A percentile compares a stretch with the other conserved stretches of the same genome.
Conservation (phyloP, 1,140 invertebrate genomes). For the Penaeus chinensis region DNA sequence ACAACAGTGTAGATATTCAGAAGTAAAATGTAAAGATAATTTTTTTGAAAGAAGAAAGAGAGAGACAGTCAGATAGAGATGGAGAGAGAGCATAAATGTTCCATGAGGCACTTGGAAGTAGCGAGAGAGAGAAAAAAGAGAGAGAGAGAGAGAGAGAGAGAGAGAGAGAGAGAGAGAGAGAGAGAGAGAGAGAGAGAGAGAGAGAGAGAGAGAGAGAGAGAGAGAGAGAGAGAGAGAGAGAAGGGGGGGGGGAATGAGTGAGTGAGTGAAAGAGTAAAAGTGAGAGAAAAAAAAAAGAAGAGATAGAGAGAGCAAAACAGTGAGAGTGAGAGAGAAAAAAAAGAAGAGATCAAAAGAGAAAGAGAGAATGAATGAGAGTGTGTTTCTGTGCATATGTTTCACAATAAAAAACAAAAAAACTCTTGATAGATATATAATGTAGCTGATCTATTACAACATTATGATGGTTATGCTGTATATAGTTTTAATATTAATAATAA, state of each 20-base stretch:
- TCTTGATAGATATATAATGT: too few species aligned
- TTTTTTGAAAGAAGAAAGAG: too few species aligned
- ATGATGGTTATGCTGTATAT: too few species aligned
- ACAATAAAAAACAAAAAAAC: too few species aligned
- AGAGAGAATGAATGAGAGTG: constrained; percentile 29
- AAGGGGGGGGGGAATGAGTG: too few species aligned
- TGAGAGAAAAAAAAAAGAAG: not conserved
- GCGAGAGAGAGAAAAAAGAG: not conserved
- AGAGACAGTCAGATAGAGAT: not conserved
- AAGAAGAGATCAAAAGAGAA: constrained; percentile 33
- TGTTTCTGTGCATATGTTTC: too few species aligned
- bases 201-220: not conserved
- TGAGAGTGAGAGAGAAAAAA: not conserved
- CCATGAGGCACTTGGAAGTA: constrained; percentile 3
- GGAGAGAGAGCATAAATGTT: not conserved
- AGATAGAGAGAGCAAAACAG: not conserved
- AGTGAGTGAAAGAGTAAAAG: not conserved
- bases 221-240: not conserved
- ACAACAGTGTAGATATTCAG: too few species aligned
- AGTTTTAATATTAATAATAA: too few species aligned
- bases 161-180: not conserved
- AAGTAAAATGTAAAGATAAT: too few species aligned
- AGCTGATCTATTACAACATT: too few species aligned
- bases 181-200: not conserved
- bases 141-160: not conserved